A percentile compares a stretch with the other conserved stretches of the same genome.
Evolutionary conservation across 2,888 invertebrate genomes (phyloP).

Genomic region (Mycalesis mineus): DNA sequence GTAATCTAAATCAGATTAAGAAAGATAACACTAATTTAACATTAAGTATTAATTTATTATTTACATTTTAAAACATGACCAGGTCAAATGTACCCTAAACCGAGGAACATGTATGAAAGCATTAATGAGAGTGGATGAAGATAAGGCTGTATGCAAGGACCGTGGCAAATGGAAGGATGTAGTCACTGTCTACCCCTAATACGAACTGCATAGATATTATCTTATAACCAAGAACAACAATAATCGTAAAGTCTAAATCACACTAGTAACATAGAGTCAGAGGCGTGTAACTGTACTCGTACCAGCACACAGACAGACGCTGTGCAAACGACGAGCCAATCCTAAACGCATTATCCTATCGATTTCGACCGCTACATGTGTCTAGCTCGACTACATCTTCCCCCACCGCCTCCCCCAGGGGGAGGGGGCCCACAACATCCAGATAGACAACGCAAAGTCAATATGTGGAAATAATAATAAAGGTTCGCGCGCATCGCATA

Average conservation of each 20-base stretch:
- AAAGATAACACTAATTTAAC: too few relatives aligned
- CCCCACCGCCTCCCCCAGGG: constrained; percentile 26
- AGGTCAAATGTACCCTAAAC: too few relatives aligned
- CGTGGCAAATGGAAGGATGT: too few relatives aligned
- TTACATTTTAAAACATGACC: too few relatives aligned
- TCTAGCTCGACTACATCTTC: constrained; percentile 51
- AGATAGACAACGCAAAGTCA: constrained; percentile 68
- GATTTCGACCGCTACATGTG: constrained; percentile 61
- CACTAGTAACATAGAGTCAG: constrained; percentile 7
- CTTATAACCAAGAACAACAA: too few relatives aligned
- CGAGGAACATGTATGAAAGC: too few relatives aligned
- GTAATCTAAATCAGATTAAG: too few relatives aligned
- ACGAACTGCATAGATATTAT: too few relatives aligned
- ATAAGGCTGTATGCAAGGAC: too few relatives aligned
- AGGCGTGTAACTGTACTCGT: constrained; percentile 14
- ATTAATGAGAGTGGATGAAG: too few relatives aligned
- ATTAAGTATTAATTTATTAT: too few relatives aligned
- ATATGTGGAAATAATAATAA: constrained; percentile 77
- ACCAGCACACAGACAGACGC: constrained; percentile 16
- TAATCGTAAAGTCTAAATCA: neutral
- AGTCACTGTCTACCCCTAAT: too few relatives aligned
- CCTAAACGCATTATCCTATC: constrained; percentile 62
- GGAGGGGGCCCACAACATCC: constrained; percentile 20
- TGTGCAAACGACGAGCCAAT: constrained; percentile 45
- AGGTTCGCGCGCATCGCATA: constrained; percentile 64